Percentiles rank a stretch among this genome's conserved stretches.
Evolutionary conservation across 2,888 invertebrate species (phyloP).

Genomic region (Tetragnatha montana): DNA sequence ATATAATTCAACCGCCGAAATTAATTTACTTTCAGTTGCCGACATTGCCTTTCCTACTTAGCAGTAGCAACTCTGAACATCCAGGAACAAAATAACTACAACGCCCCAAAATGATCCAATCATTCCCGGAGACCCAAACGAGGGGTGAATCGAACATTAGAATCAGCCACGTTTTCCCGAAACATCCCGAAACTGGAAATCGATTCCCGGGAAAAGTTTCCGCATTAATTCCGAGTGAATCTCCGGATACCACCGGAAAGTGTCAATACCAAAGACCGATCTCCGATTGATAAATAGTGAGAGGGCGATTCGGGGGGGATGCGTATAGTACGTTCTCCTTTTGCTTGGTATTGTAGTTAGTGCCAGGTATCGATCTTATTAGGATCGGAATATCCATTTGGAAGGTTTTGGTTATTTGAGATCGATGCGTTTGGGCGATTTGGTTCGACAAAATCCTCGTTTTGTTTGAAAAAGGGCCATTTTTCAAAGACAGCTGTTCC

Average conservation of each 20-base stretch:
- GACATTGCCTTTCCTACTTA: too few species aligned
- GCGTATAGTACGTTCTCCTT: slow-evolving; percentile 10
- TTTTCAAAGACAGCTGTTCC: not conserved
- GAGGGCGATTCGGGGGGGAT: slow-evolving; percentile 4
- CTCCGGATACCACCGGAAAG: not conserved
- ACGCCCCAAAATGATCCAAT: too few species aligned
- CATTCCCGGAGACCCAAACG: too few species aligned
- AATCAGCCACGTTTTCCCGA: too few species aligned
- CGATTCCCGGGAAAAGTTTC: slow-evolving; percentile 41
- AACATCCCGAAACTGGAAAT: not conserved
- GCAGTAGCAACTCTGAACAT: too few species aligned
- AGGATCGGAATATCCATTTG: not conserved
- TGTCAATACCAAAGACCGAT: slow-evolving; percentile 38
- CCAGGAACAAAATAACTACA: too few species aligned
- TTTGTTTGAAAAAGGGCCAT: not conserved
- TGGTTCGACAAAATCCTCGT: not conserved
- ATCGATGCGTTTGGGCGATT: not conserved
- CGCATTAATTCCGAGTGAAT: slow-evolving; percentile 45
- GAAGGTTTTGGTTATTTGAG: not conserved
- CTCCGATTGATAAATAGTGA: slow-evolving; percentile 31
- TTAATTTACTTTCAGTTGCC: too few species aligned
- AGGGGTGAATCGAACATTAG: too few species aligned
- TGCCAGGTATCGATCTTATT: not conserved
- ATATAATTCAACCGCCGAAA: too few species aligned
- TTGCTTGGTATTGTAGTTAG: not conserved